Conservation (phyloP, 2,888 invertebrate genomes). For the Acronicta psi region DNA sequence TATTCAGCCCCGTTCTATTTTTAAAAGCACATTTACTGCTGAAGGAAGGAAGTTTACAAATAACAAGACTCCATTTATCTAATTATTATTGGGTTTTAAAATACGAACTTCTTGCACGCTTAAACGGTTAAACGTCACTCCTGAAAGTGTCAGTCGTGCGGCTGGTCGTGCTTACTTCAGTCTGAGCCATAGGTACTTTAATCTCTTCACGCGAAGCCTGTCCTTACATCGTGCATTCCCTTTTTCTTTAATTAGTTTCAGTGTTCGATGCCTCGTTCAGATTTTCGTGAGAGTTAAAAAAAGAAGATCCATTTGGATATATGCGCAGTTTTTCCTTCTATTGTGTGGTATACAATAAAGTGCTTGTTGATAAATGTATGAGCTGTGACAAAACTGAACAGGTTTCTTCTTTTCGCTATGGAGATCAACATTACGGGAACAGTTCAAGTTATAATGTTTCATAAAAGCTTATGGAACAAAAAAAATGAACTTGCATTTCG, state of each 20-base stretch:
- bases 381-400: no score
- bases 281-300: background rate
- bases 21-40: no score
- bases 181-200: slow-evolving; percentile 17
- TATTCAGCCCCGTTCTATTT: no score
- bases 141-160: slow-evolving; percentile 25
- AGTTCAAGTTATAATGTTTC: no score
- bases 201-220: slow-evolving; percentile 39
- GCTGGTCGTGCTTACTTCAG: slow-evolving; percentile 30
- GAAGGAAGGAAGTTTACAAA: background rate
- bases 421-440: no score
- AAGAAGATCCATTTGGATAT: no score
- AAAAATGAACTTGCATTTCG: no score
- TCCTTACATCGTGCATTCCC: slow-evolving; percentile 40
- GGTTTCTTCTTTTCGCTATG: no score
- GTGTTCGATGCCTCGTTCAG: slow-evolving; percentile 23
- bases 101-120: slow-evolving; percentile 1
- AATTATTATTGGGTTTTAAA: slow-evolving; percentile 11
- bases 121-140: slow-evolving; percentile 8
- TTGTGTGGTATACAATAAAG: no score
- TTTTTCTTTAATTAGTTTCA: slow-evolving; percentile 37
- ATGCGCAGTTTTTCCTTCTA: no score
- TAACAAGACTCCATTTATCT: background rate
- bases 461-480: no score
- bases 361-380: no score